Conservation (phyloP, 2,113 vertebrate genomes). For the Pollimyrus isidori region DNA sequence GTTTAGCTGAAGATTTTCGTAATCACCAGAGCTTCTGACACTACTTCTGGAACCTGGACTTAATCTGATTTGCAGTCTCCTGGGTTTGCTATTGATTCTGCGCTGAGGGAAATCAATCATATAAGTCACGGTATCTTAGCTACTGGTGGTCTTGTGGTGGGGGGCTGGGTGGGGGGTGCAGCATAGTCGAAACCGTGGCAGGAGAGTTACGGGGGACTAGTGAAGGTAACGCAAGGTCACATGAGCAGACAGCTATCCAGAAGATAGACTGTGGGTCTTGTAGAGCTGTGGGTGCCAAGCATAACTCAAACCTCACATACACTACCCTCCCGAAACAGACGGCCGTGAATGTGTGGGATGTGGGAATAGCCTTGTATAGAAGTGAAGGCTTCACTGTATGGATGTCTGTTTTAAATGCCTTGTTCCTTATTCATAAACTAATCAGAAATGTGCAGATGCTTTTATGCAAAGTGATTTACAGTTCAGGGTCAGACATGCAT, state of each 20-base stretch:
- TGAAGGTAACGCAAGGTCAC: conserved; percentile 14
- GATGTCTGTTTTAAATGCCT: background rate
- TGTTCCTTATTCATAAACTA: background rate
- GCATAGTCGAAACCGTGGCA: conserved; percentile 5
- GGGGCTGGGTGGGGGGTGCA: conserved; percentile 4
- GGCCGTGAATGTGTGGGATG: background rate
- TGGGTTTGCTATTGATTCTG: conserved; percentile 47
- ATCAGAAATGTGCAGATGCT: background rate
- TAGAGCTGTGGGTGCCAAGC: background rate
- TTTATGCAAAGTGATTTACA: background rate
- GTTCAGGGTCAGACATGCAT: background rate
- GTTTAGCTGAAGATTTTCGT: background rate
- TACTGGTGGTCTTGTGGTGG: conserved; percentile 36
- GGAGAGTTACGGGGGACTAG: conserved; percentile 23
- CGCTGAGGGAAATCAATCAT: conserved; percentile 53
- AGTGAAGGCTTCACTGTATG: background rate
- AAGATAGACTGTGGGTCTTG: background rate
- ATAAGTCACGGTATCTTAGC: conserved; percentile 49
- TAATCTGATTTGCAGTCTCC: conserved; percentile 33
- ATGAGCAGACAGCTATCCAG: background rate
- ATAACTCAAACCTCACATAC: background rate
- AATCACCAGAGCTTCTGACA: conserved; percentile 23
- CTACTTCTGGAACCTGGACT: conserved; percentile 10
- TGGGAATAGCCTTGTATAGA: background rate
- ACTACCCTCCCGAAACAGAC: background rate